Evolutionary conservation across 2,888 invertebrate species (phyloP).

Genomic region (Ryuthela nishihirai): DNA sequence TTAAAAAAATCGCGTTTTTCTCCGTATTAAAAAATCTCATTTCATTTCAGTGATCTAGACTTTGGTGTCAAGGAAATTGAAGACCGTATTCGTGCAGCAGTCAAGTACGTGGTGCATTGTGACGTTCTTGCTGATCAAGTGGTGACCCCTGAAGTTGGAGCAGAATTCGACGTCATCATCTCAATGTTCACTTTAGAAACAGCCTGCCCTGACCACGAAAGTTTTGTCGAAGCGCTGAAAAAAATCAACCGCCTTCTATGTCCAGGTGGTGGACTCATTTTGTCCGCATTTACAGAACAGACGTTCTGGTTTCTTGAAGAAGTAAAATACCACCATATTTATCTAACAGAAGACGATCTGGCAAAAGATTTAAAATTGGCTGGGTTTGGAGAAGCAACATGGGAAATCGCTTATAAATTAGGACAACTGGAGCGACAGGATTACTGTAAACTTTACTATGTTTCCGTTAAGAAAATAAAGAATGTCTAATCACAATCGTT

Average conservation of each 20-base stretch:
- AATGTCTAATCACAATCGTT: no score
- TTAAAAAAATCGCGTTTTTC: no score
- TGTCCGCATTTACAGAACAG: constrained; percentile 2
- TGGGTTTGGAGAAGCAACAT: no score
- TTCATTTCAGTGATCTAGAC: constrained; percentile 5
- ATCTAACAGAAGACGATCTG: no score
- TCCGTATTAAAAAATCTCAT: no score
- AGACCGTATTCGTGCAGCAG: constrained; percentile 9
- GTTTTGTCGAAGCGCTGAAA: constrained; percentile 4
- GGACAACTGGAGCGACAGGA: no score
- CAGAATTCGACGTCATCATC: constrained; percentile 10
- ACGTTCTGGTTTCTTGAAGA: constrained; percentile 14
- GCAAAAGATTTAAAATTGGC: no score
- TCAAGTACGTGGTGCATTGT: constrained; percentile 11
- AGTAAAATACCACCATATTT: no score
- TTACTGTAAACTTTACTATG: no score
- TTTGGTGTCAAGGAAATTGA: constrained; percentile 11
- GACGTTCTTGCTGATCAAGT: constrained; percentile 15
- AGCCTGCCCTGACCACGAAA: constrained; percentile 4
- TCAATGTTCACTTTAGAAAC: constrained; percentile 11
- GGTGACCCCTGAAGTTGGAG: constrained; percentile 4
- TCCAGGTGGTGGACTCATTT: constrained; percentile 2
- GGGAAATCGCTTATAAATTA: no score
- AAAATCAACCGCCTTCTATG: constrained; percentile 3
- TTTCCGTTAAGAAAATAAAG: no score